Evolutionary conservation across 2,888 invertebrate species (phyloP).

Genomic region (Pinctada fucata): DNA sequence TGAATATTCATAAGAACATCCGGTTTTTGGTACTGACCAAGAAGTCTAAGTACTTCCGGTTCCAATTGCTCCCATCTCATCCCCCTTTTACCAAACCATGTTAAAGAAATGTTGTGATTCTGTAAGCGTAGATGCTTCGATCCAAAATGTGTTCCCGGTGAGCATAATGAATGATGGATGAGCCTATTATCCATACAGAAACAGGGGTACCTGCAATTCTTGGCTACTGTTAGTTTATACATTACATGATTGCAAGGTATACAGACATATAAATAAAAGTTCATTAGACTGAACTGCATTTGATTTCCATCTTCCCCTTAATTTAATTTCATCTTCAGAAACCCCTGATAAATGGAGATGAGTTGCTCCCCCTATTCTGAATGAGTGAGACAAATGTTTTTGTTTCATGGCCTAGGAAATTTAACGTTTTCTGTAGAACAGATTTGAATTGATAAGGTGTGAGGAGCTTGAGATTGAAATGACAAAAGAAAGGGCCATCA

Average conservation of each 20-base stretch:
- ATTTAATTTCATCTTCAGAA: constrained; percentile 20
- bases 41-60: not conserved
- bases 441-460: constrained; percentile 16
- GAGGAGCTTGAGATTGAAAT: constrained; percentile 9
- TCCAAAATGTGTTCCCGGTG: too few relatives aligned
- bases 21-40: not conserved
- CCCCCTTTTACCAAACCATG: not conserved
- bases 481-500: not conserved
- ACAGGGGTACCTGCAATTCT: too few relatives aligned
- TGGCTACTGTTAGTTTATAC: too few relatives aligned
- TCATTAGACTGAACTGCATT: constrained; percentile 25
- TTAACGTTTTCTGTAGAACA: constrained; percentile 16
- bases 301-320: constrained; percentile 26
- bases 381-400: constrained; percentile 19
- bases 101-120: not conserved
- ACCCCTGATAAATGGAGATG: constrained; percentile 2
- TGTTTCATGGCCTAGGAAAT: not conserved
- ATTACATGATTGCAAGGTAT: too few relatives aligned
- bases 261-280: too few relatives aligned
- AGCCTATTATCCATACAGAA: too few relatives aligned
- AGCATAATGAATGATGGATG: too few relatives aligned
- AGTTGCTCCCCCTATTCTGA: constrained; percentile 34
- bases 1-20: constrained; percentile 1
- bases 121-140: not conserved
- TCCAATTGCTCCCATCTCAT: not conserved